phyloP scores from a whole-genome alignment of 1,140 invertebrate genomes.

The Tetramorium alpestre region DNA sequence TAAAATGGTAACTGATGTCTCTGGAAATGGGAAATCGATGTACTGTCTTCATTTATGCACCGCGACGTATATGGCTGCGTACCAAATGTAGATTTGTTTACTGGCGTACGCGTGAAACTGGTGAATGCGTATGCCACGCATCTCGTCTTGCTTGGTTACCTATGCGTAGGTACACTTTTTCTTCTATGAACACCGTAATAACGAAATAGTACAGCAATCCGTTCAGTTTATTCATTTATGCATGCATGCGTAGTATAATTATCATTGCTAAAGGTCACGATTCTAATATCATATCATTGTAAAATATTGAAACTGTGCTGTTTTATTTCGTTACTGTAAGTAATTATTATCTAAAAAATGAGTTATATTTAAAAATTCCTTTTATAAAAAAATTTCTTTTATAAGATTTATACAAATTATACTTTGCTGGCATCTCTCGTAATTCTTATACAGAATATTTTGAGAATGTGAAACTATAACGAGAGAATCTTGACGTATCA shows the following conservation, averaged over 20 bases:
- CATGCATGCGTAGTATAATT: not conserved
- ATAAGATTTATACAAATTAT: not conserved
- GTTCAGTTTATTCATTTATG: not conserved
- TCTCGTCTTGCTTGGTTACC: not conserved
- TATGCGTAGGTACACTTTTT: not conserved
- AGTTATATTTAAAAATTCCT: not conserved
- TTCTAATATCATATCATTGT: not conserved
- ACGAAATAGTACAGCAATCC: not conserved
- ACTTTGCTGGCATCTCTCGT: not conserved
- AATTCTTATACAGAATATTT: not conserved
- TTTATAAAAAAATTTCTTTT: not conserved
- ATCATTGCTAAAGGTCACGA: not conserved
- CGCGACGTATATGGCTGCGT: not conserved
- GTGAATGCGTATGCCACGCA: not conserved
- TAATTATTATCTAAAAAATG: not conserved
- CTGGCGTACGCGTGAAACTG: not conserved
- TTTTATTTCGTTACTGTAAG: not conserved
- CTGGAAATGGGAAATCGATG: constrained; percentile 18
- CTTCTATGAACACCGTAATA: not conserved
- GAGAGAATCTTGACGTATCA: not conserved
- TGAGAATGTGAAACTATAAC: not conserved
- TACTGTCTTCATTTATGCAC: constrained; percentile 7
- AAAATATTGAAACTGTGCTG: too few relatives aligned
- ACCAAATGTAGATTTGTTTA: not conserved
- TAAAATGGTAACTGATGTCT: constrained; percentile 15